A percentile compares a stretch with the other conserved stretches of the same genome.
phyloP scores from a whole-genome alignment of 2,797 vertebrate species.

The Anableps anableps region DNA sequence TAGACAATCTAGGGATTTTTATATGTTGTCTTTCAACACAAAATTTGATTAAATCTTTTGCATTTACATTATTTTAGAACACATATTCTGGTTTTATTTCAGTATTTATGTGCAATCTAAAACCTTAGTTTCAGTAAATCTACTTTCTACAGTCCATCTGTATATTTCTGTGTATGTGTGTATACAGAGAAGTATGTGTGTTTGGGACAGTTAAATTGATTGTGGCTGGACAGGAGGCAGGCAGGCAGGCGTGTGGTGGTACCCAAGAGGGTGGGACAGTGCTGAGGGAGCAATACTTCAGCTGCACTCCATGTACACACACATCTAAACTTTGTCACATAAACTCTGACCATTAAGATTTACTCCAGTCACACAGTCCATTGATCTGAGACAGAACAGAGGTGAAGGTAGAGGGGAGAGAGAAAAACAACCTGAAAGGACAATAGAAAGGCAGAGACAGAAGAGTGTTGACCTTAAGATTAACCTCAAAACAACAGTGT shows the following conservation, averaged over 20 bases:
- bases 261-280: slow-evolving; percentile 69
- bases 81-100: neutral
- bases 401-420: slow-evolving; percentile 28
- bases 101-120: neutral
- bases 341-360: slow-evolving; percentile 71
- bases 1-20: neutral
- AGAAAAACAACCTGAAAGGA: slow-evolving; percentile 26
- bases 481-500: slow-evolving; percentile 57
- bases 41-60: neutral
- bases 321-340: slow-evolving; percentile 61
- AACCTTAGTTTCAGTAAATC: neutral
- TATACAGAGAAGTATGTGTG: neutral
- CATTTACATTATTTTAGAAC: neutral
- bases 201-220: slow-evolving; percentile 75
- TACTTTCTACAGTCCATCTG: neutral
- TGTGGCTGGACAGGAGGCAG: slow-evolving; percentile 80
- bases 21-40: neutral
- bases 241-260: slow-evolving; percentile 74
- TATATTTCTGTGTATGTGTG: neutral
- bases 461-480: slow-evolving; percentile 40
- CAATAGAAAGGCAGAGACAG: slow-evolving; percentile 51
- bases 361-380: slow-evolving; percentile 65
- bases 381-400: slow-evolving; percentile 68
- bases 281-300: slow-evolving; percentile 81
- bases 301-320: slow-evolving; percentile 42